Base-by-base conservation (phyloP, 2,888 invertebrate species). In the Nephrocerus scutellatus region DNA sequence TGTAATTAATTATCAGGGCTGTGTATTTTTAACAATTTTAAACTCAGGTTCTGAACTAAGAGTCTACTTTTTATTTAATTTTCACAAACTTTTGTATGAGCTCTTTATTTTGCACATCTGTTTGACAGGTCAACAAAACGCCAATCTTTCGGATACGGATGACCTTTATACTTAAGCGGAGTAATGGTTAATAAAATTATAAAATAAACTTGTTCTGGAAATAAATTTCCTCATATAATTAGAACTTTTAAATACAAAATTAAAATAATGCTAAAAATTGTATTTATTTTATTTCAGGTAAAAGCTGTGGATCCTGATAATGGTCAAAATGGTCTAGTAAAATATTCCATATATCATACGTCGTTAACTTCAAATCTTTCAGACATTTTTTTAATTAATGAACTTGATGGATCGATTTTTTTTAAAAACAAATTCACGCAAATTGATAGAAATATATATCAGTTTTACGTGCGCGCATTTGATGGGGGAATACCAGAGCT, bases 401-500 rank as follows among this genome's bases (percentile, higher is more conserved):
- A 78, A 30, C 72, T 73, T 42, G 81, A 82, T 14, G 92, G 92
- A 8, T 79, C 80, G 49, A 70, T 92, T 16, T 79, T 75, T 37
- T 67, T 89, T 40, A 71, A 75, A 7, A 75, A 77, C 50, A 74
- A 76, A 55, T 77, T 80, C 13, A 62, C 74, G 12, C 64, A 72
- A 16, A 78, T 66, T 57, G 48, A 49, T 20, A 82, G 82, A 42
- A 79, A 84, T 65, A 74, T 82, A 36, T 82, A 89, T 64, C 88
- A 88, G 70, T 84, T 93, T 64, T 91, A 92, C 70, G 82, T 95
- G 35, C 78, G 88, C 43, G 95, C 90, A 12, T 79, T 79, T 35
- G 93, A 95, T 71, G 76, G 76, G 55, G 91, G 91, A 1, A 72
- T 74, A 10, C 77, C 75, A 40, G 78, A 84, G 28, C 80, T 83